A percentile compares a stretch with the other conserved stretches of the same genome.
These are phyloP conservation scores for Amphipoea lucens DNA, from an alignment of 2,888 invertebrate species.

Conservation along the genomic window DNA sequence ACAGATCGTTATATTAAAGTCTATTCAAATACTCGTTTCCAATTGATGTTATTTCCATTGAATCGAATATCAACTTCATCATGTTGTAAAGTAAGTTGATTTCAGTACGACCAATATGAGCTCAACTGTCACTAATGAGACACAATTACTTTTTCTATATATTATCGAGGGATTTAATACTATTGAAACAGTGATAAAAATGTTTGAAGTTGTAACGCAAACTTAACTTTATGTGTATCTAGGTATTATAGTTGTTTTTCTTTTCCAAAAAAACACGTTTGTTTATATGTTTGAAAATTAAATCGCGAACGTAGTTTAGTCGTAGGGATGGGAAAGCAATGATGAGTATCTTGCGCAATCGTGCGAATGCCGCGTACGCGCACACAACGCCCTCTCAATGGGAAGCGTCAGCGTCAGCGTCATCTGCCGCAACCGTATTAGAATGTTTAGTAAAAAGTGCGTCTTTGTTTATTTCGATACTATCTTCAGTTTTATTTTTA, in stretches of 20 bases:
- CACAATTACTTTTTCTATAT: no score
- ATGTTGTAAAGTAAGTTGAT: background rate
- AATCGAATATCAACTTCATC: background rate
- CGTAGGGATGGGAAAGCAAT: conserved; percentile 67
- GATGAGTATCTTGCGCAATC: conserved; percentile 62
- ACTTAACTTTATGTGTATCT: background rate
- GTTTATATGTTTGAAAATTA: background rate
- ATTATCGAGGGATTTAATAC: background rate
- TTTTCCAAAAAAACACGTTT: background rate
- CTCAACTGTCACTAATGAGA: no score
- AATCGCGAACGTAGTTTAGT: conserved; percentile 21
- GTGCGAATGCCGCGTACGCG: conserved; percentile 58
- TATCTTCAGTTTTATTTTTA: conserved; percentile 26
- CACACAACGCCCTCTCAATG: conserved; percentile 47
- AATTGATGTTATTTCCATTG: background rate
- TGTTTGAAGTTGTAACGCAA: background rate
- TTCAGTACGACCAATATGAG: background rate
- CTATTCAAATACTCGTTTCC: background rate
- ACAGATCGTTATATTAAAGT: conserved; percentile 15
- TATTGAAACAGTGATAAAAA: background rate
- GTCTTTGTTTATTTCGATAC: conserved; percentile 43
- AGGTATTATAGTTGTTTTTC: no score
- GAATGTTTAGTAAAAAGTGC: conserved; percentile 40
- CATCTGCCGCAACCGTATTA: conserved; percentile 46
- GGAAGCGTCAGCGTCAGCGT: conserved; percentile 37